A percentile compares a stretch with the other conserved stretches of the same genome.
These are phyloP conservation scores for Drosophila parthenogenetica DNA, from an alignment of 2,888 invertebrate genomes.

Conservation along the genomic window DNA sequence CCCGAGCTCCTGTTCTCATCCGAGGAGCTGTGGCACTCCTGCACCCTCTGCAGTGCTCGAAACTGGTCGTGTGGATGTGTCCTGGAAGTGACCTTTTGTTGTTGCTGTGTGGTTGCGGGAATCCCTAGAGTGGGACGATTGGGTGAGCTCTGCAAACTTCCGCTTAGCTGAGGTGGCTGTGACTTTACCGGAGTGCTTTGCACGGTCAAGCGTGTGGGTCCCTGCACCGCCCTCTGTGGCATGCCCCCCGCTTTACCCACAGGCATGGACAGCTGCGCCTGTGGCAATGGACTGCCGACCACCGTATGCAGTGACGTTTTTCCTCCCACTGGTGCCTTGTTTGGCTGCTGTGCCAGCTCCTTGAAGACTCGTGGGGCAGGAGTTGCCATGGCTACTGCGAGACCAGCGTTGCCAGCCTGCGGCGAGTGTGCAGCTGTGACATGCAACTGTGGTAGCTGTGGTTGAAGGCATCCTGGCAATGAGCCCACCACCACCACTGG, in stretches of 20 bases:
- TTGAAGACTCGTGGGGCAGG: slow-evolving; percentile 84
- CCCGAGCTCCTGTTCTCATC: slow-evolving; percentile 96
- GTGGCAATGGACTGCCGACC: slow-evolving; percentile 1
- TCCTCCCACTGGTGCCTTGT: slow-evolving; percentile 40
- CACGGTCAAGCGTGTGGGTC: slow-evolving; percentile 87
- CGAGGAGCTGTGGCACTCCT: slow-evolving; percentile 93
- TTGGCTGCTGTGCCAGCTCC: slow-evolving; percentile 83
- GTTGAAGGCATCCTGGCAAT: slow-evolving; percentile 49
- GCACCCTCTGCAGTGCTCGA: slow-evolving; percentile 86
- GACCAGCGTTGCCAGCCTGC: slow-evolving; percentile 75
- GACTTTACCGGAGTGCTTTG: slow-evolving; percentile 88
- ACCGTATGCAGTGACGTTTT: slow-evolving; percentile 1
- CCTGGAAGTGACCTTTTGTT: slow-evolving; percentile 54
- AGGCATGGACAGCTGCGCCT: slow-evolving; percentile 27
- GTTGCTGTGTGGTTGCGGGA: slow-evolving; percentile 53
- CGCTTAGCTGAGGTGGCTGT: slow-evolving; percentile 87
- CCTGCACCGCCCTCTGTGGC: slow-evolving; percentile 84
- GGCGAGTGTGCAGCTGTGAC: slow-evolving; percentile 49
- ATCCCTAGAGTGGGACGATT: slow-evolving; percentile 68
- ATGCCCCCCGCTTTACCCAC: slow-evolving; percentile 54
- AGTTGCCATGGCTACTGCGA: slow-evolving; percentile 83
- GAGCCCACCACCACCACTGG: no score
- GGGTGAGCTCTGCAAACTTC: slow-evolving; percentile 78
- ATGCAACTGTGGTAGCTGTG: slow-evolving; percentile 50
- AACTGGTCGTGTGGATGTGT: slow-evolving; percentile 84